Conservation (phyloP, 2,888 invertebrate genomes). For the Antheraea assamensis region DNA sequence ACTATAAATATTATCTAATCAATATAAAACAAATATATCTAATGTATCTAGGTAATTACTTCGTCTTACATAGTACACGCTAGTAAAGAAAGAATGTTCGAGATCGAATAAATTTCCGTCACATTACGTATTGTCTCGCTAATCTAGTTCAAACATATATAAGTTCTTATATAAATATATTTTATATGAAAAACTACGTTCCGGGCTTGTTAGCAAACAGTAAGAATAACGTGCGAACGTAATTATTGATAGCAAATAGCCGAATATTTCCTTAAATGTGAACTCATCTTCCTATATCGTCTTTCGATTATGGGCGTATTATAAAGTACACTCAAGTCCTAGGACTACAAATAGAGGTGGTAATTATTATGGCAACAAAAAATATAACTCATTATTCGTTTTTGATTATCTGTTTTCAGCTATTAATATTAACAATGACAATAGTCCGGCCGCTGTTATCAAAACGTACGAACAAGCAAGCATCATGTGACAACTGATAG, state of each 20-base stretch:
- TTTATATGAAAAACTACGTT: constrained; percentile 15
- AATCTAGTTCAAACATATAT: constrained; percentile 3
- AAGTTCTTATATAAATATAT: constrained; percentile 10
- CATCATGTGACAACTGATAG: too few species aligned
- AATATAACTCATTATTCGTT: too few species aligned
- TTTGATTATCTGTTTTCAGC: too few species aligned
- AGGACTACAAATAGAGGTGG: too few species aligned
- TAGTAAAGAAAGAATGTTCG: not conserved
- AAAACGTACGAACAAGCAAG: too few species aligned
- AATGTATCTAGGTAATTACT: not conserved
- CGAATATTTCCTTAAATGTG: constrained; percentile 15
- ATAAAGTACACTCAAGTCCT: not conserved
- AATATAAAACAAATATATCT: too few species aligned
- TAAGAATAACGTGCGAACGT: constrained; percentile 11
- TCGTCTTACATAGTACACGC: not conserved
- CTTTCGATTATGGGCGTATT: not conserved
- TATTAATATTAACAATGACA: too few species aligned
- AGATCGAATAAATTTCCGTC: not conserved
- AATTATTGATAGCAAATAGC: constrained; percentile 16
- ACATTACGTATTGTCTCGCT: not conserved
- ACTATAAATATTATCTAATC: too few species aligned
- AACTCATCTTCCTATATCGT: not conserved
- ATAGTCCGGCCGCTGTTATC: too few species aligned
- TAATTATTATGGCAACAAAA: too few species aligned
- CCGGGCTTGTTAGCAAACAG: constrained; percentile 17